These are phyloP conservation scores for Scolopax bukidnonensis DNA, from an alignment of 2,797 vertebrate genomes.

Conservation along the genomic window DNA sequence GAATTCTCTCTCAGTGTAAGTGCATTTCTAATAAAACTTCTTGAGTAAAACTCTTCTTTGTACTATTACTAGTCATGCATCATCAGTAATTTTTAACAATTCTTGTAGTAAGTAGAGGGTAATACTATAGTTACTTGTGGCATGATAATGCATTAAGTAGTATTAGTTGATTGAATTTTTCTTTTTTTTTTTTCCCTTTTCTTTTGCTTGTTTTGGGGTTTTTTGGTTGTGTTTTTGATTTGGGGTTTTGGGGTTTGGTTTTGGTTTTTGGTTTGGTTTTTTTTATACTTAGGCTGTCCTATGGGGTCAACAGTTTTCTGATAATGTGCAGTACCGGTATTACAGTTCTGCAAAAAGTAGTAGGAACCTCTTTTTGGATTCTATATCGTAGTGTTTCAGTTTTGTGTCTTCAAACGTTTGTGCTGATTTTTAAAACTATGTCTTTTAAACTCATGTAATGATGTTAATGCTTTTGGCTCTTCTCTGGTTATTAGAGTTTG, in stretches of 20 bases:
- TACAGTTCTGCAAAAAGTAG: slow-evolving; percentile 88
- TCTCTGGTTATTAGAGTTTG: slow-evolving; percentile 96
- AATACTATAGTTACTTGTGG: slow-evolving; percentile 94
- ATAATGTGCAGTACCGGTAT: slow-evolving; percentile 94
- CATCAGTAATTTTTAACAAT: slow-evolving; percentile 89
- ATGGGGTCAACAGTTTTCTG: slow-evolving; percentile 86
- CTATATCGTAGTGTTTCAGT: slow-evolving; percentile 93
- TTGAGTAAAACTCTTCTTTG: slow-evolving; percentile 88
- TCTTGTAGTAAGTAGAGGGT: slow-evolving; percentile 92
- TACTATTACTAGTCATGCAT: slow-evolving; percentile 92
- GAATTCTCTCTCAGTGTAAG: slow-evolving; percentile 94
- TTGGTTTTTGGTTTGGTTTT: slow-evolving; percentile 62
- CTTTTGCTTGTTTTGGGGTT: slow-evolving; percentile 56
- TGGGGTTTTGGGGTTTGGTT: slow-evolving; percentile 59
- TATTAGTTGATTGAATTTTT: slow-evolving; percentile 84
- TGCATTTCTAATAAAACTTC: slow-evolving; percentile 92
- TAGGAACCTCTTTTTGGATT: slow-evolving; percentile 88
- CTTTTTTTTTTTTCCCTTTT: slow-evolving; percentile 63
- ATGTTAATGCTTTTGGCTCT: slow-evolving; percentile 89
- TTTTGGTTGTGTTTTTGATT: slow-evolving; percentile 76
- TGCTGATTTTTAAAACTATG: slow-evolving; percentile 92
- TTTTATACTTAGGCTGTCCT: slow-evolving; percentile 87
- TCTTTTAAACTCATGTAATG: slow-evolving; percentile 91
- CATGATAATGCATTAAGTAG: slow-evolving; percentile 97
- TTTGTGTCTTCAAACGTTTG: slow-evolving; percentile 94